Conservation (phyloP, 2,888 invertebrate genomes). For the Andrena marginata region DNA sequence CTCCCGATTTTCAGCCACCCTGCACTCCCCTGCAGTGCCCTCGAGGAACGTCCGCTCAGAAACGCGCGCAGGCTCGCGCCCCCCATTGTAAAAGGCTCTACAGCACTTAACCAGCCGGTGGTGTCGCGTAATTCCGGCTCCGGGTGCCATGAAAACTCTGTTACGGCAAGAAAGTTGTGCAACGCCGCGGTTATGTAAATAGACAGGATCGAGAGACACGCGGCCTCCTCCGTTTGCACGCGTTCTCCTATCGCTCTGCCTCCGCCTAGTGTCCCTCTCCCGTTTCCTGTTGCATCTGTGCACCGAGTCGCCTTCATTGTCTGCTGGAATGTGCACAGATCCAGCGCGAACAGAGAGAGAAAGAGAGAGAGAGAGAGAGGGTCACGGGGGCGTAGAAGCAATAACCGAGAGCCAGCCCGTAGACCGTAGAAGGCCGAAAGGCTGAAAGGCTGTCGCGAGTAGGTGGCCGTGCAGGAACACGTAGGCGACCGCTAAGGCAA, state of each 20-base stretch:
- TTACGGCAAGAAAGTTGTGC: constrained; percentile 76
- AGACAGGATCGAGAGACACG: constrained; percentile 22
- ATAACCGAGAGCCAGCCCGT: constrained; percentile 38
- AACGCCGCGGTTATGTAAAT: constrained; percentile 75
- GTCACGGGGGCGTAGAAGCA: constrained; percentile 53
- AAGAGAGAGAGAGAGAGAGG: background rate
- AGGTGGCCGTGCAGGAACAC: constrained; percentile 53
- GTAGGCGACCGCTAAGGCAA: constrained; percentile 63
- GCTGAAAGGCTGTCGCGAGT: constrained; percentile 66
- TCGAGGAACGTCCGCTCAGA: background rate
- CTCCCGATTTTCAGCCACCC: background rate
- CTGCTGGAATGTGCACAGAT: constrained; percentile 1
- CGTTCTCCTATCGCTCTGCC: background rate
- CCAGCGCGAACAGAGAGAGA: background rate
- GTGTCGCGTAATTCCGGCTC: constrained; percentile 63
- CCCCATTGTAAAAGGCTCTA: constrained; percentile 71
- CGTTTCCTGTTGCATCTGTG: background rate
- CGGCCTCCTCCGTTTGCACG: constrained; percentile 10
- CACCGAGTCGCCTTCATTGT: constrained; percentile 5
- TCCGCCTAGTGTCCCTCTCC: background rate
- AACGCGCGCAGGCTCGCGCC: constrained; percentile 1
- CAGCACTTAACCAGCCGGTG: constrained; percentile 49
- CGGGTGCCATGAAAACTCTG: constrained; percentile 76
- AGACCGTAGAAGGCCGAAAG: constrained; percentile 70
- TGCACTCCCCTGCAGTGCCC: background rate